These are phyloP conservation scores for Seladonia tumulorum DNA, from an alignment of 2,888 invertebrate species.

Conservation along the genomic window DNA sequence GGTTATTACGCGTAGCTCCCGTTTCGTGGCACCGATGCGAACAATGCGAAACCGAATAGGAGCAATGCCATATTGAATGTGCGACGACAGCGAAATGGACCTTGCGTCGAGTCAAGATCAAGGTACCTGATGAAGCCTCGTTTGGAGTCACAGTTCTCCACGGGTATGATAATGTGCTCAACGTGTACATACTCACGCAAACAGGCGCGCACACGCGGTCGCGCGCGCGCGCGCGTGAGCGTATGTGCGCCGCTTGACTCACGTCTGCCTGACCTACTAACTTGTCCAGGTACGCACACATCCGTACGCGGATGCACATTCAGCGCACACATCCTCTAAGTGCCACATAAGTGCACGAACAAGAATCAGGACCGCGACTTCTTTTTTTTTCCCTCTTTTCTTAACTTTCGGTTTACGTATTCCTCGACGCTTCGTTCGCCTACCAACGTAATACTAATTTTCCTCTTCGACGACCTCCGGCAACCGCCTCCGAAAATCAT, in stretches of 20 bases:
- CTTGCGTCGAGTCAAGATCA: slow-evolving; percentile 80
- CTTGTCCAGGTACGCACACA: slow-evolving; percentile 48
- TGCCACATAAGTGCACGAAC: slow-evolving; percentile 55
- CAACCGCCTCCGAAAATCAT: background rate
- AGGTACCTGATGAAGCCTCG: slow-evolving; percentile 67
- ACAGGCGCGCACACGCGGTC: too few species aligned
- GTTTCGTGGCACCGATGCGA: slow-evolving; percentile 7
- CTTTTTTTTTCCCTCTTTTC: background rate
- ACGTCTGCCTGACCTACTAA: slow-evolving; percentile 75
- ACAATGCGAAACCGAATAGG: slow-evolving; percentile 35
- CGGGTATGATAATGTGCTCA: slow-evolving; percentile 56
- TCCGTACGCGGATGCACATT: slow-evolving; percentile 48
- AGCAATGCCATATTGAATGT: slow-evolving; percentile 45
- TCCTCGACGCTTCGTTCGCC: slow-evolving; percentile 8
- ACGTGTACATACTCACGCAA: background rate
- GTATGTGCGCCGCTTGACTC: slow-evolving; percentile 41
- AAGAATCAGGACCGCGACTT: slow-evolving; percentile 52
- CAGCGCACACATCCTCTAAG: slow-evolving; percentile 49
- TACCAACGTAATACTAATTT: slow-evolving; percentile 28
- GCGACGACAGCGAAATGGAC: slow-evolving; percentile 65
- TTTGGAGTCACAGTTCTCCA: slow-evolving; percentile 55
- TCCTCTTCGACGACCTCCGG: background rate
- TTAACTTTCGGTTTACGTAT: slow-evolving; percentile 41
- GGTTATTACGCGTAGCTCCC: background rate
- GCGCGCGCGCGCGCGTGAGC: too few species aligned